Evolutionary conservation across 2,888 invertebrate genomes (phyloP).

Genomic region (Achlya flavicornis): DNA sequence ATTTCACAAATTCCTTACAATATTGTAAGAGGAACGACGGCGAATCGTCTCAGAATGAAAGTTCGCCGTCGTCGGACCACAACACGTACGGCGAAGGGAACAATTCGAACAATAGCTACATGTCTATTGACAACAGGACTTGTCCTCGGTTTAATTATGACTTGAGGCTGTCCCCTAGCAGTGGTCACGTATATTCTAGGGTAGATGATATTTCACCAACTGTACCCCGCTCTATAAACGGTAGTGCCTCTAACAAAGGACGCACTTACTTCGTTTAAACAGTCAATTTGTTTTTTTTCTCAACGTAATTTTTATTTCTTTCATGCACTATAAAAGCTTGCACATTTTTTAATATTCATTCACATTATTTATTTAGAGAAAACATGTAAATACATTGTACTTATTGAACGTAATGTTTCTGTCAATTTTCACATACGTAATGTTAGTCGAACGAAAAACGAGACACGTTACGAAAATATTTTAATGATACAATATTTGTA

Average conservation of each 20-base stretch:
- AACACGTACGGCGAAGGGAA: slow-evolving; percentile 87
- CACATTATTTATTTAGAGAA: slow-evolving; percentile 40
- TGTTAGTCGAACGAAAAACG: slow-evolving; percentile 49
- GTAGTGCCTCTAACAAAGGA: slow-evolving; percentile 65
- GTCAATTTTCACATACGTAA: slow-evolving; percentile 80
- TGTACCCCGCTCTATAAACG: slow-evolving; percentile 68
- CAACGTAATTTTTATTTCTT: slow-evolving; percentile 24
- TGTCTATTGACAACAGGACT: slow-evolving; percentile 85
- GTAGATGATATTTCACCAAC: slow-evolving; percentile 79
- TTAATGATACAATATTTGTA: slow-evolving; percentile 71
- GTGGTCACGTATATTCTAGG: slow-evolving; percentile 81
- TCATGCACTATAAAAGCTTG: slow-evolving; percentile 46
- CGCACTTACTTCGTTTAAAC: slow-evolving; percentile 79
- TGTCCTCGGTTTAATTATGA: slow-evolving; percentile 83
- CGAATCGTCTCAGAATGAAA: slow-evolving; percentile 83
- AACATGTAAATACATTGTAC: slow-evolving; percentile 57
- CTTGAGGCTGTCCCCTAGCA: slow-evolving; percentile 79
- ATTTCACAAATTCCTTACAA: slow-evolving; percentile 79
- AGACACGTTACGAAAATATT: slow-evolving; percentile 50
- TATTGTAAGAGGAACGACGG: slow-evolving; percentile 76
- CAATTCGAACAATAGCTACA: slow-evolving; percentile 87
- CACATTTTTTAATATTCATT: slow-evolving; percentile 43
- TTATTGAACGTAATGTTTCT: slow-evolving; percentile 46
- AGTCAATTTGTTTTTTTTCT: slow-evolving; percentile 29
- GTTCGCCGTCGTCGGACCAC: slow-evolving; percentile 81